A percentile compares a stretch with the other conserved stretches of the same genome.
Evolutionary conservation across 2,888 invertebrate genomes (phyloP).

Genomic region (Scotopteryx bipunctaria): DNA sequence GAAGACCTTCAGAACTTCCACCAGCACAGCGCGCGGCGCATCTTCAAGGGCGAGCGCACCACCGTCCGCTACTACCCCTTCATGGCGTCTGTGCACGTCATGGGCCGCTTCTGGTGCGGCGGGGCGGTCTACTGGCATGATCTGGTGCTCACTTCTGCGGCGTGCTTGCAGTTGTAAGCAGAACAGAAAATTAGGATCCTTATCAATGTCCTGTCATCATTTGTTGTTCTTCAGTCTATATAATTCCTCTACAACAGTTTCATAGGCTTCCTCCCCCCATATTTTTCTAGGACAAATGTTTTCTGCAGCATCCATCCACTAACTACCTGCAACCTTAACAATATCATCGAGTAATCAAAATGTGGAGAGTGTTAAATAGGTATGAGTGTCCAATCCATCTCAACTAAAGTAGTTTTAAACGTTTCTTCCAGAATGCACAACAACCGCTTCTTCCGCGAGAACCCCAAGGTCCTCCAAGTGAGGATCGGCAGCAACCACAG

Average conservation of each 20-base stretch:
- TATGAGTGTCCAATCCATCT: no score
- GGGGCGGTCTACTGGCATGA: constrained; percentile 65
- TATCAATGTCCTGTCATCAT: no score
- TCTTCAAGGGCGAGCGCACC: constrained; percentile 67
- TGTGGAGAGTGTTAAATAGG: no score
- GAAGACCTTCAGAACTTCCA: constrained; percentile 59
- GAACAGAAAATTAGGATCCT: no score
- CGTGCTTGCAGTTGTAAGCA: constrained; percentile 71
- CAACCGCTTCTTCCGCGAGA: constrained; percentile 73
- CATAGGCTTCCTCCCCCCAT: no score
- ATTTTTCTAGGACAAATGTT: no score
- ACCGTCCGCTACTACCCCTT: constrained; percentile 66
- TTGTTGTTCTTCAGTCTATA: no score
- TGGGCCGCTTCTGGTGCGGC: constrained; percentile 76
- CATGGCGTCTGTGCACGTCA: constrained; percentile 70
- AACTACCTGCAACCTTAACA: no score
- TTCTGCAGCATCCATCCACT: no score
- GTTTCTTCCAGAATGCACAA: constrained; percentile 64
- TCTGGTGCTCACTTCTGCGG: constrained; percentile 66
- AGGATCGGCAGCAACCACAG: constrained; percentile 75
- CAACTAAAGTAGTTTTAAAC: no score
- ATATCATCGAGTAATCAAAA: no score
- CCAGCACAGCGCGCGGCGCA: constrained; percentile 56
- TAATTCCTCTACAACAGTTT: no score
- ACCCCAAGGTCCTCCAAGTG: constrained; percentile 62